Base-by-base conservation (phyloP, 2,797 vertebrate species). In the Sebastolobus altivelis region DNA sequence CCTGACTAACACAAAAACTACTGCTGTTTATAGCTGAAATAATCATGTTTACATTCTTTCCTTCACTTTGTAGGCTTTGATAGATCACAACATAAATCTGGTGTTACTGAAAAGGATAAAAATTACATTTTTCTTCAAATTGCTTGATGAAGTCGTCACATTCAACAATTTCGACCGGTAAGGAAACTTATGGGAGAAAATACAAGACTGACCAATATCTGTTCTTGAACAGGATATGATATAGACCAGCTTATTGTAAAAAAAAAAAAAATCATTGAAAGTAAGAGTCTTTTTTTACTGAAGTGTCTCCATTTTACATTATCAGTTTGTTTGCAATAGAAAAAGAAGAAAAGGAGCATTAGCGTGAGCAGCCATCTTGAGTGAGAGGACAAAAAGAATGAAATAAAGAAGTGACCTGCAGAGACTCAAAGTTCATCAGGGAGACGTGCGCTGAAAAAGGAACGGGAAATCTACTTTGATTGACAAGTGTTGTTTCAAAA, bases 11-110 rank as follows among this genome's bases (percentile, higher is more conserved):
- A 62, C 55, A 54, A 61, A 27, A 73, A 38, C 52, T 25, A 31
- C 22, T 14, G 66, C 58, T 46, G 56, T 60, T 67, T n/a, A 58
- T 8, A 13, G 35, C 22, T 46, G 35, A 71, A 33, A 40, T 58
- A 38, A 59, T 73, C 40, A 27, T 77, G 54, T 69, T 81, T 62
- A 71, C 54, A 27, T 55, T 71, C n/a, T 67, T 66, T 20, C 11
- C 29, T 16, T 70, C 27, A 56, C 55, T 74, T 65, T 27, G 20
- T 11, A 35, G 5, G n/a, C 40, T 65, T 61, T 62, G 25, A 3
- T 6, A 16, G 33, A 59, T 65, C 16, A 38, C 43, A 81, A 71
- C 31, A 49, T 35, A 37, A 18, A 74, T 46, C n/a, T 59, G 40
- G 33, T 22, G 18, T 31, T 37, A 16, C 22, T 46, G 58, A 52